Percentiles rank a stretch among this genome's conserved stretches.
phyloP scores from a whole-genome alignment of 2,888 invertebrate genomes.

The Myopa testacea region DNA sequence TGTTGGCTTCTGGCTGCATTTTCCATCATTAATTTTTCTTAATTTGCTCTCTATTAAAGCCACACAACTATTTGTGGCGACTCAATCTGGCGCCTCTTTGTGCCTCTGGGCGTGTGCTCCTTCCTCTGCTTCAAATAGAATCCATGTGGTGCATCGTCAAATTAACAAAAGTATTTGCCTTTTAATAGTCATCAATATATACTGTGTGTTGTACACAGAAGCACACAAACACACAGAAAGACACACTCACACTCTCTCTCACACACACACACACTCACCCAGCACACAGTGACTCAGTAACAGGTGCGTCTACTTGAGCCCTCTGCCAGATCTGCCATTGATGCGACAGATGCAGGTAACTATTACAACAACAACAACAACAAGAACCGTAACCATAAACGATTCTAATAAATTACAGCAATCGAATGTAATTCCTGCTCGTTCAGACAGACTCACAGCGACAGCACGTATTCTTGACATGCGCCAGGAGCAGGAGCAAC shows the following conservation, averaged over 20 bases:
- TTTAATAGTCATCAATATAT: neutral
- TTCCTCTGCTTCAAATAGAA: too few species aligned
- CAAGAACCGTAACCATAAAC: neutral
- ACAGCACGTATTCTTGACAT: conserved; percentile 12
- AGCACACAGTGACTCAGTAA: neutral
- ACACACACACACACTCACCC: neutral
- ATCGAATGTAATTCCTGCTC: conserved; percentile 33
- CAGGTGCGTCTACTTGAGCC: neutral
- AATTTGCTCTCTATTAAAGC: too few species aligned
- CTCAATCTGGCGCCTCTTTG: neutral
- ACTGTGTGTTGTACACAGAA: neutral
- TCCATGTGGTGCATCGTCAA: neutral
- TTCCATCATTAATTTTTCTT: too few species aligned
- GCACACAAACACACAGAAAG: too few species aligned
- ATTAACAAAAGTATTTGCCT: neutral
- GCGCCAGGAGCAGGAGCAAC: neutral
- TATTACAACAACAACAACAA: conserved; percentile 5
- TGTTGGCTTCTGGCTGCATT: too few species aligned
- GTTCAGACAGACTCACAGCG: conserved; percentile 21
- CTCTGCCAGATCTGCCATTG: neutral
- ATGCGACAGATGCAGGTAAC: neutral
- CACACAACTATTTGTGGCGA: too few species aligned
- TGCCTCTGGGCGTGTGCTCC: too few species aligned
- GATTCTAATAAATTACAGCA: conserved; percentile 29
- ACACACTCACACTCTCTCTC: neutral